Conservation (phyloP, 2,888 invertebrate species). For the Oligia fasciuncula region DNA sequence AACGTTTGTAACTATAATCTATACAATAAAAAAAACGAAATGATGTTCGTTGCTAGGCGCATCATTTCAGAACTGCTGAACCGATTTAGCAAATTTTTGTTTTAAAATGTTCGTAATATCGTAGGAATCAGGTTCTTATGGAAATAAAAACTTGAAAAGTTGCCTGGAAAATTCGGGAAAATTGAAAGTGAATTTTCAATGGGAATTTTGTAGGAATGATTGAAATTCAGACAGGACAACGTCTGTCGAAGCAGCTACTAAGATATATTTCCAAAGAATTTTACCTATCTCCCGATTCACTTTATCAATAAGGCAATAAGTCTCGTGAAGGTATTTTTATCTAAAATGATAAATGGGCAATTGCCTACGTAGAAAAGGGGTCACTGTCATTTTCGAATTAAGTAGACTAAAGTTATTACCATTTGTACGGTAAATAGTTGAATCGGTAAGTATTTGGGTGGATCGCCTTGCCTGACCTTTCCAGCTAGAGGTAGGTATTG, state of each 20-base stretch:
- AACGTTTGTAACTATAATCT: not conserved
- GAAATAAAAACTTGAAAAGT: not conserved
- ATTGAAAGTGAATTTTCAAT: not conserved
- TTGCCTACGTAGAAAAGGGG: constrained; percentile 34
- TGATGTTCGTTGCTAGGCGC: not conserved
- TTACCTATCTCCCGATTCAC: not conserved
- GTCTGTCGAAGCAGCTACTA: not conserved
- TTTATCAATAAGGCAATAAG: constrained; percentile 41
- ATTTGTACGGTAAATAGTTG: constrained; percentile 8
- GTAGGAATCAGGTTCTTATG: not conserved
- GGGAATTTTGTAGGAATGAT: not conserved
- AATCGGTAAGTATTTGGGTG: not conserved
- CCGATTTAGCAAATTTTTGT: not conserved
- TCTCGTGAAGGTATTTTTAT: constrained; percentile 25
- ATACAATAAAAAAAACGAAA: not conserved
- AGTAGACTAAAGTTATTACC: constrained; percentile 26
- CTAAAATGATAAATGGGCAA: constrained; percentile 21
- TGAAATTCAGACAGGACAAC: not conserved
- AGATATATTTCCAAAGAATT: constrained; percentile 10
- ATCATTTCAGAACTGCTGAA: not conserved
- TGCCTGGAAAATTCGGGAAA: not conserved
- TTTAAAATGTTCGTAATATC: not conserved
- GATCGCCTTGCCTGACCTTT: constrained; percentile 32
- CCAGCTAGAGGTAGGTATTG: not conserved
- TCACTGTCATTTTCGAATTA: constrained; percentile 38